Evolutionary conservation across 1,140 invertebrate species (phyloP).

Genomic region (Prorops nasuta): DNA sequence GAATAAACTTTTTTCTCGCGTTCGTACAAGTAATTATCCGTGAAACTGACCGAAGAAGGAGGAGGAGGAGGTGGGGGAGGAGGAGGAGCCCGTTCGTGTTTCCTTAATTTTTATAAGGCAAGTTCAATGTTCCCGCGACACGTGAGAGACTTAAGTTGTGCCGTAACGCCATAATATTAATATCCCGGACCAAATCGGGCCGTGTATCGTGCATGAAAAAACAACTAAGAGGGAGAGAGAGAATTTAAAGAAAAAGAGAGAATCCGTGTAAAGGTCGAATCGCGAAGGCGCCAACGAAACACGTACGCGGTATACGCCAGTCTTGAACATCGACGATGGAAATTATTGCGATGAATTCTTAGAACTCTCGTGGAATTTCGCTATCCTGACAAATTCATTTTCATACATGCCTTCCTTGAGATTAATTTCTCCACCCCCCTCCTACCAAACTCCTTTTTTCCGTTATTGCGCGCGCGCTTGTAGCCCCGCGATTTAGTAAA

Average conservation of each 20-base stretch:
- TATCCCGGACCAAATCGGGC: slow-evolving; percentile 24
- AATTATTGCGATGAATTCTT: not conserved
- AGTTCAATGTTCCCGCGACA: slow-evolving; percentile 14
- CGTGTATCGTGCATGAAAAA: slow-evolving; percentile 18
- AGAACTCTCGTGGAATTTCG: not conserved
- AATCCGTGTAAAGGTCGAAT: too few relatives aligned
- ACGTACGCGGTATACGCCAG: slow-evolving; percentile 12
- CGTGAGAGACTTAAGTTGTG: slow-evolving; percentile 14
- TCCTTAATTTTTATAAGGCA: not conserved
- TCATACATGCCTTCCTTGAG: too few relatives aligned
- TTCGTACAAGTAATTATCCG: too few relatives aligned
- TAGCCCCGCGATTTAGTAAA: too few relatives aligned
- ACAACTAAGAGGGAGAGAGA: not conserved
- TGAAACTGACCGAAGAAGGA: too few relatives aligned
- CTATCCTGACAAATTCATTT: too few relatives aligned
- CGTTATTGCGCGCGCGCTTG: too few relatives aligned
- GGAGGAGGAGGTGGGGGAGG: too few relatives aligned
- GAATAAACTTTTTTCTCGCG: too few relatives aligned
- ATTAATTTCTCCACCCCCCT: too few relatives aligned
- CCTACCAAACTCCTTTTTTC: too few relatives aligned
- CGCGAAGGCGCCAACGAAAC: slow-evolving; percentile 22
- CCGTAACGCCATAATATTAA: slow-evolving; percentile 32
- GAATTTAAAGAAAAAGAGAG: slow-evolving; percentile 3
- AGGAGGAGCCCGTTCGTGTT: too few relatives aligned
- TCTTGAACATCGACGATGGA: slow-evolving; percentile 1